A percentile compares a stretch with the other conserved stretches of the same genome.
Conservation (phyloP, 1,140 invertebrate species). For the Lordiphosa mommai region DNA sequence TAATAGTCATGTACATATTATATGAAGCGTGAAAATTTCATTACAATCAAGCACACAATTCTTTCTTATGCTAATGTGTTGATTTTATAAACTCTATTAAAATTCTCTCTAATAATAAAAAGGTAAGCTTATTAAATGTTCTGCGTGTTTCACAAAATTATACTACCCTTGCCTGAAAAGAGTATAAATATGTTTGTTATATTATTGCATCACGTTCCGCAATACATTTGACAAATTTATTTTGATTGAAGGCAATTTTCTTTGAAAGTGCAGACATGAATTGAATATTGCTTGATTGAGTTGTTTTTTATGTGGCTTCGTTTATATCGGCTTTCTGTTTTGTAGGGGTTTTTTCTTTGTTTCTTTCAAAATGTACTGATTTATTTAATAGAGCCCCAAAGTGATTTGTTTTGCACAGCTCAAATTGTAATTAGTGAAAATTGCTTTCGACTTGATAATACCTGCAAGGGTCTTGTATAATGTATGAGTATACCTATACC, state of each 20-base stretch:
- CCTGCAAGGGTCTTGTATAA: too few species aligned
- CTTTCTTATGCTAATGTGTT: too few species aligned
- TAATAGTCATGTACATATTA: too few species aligned
- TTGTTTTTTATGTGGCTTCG: slow-evolving; percentile 32
- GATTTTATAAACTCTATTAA: too few species aligned
- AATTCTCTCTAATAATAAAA: too few species aligned
- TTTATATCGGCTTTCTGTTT: not conserved
- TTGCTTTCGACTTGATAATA: too few species aligned
- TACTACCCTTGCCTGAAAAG: not conserved
- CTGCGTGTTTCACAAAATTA: too few species aligned
- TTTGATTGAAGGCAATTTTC: slow-evolving; percentile 71
- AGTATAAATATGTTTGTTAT: slow-evolving; percentile 13
- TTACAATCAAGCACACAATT: too few species aligned
- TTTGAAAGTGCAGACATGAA: slow-evolving; percentile 57
- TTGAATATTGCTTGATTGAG: slow-evolving; percentile 67
- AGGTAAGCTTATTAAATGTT: too few species aligned
- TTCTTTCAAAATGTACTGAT: not conserved
- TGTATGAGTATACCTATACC: too few species aligned
- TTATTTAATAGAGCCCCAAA: slow-evolving; percentile 4
- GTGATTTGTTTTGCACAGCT: not conserved
- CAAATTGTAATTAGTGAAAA: not conserved
- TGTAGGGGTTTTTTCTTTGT: not conserved
- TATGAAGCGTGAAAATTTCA: too few species aligned
- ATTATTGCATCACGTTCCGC: slow-evolving; percentile 67
- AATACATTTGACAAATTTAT: slow-evolving; percentile 74